Evolutionary conservation across 2,888 invertebrate species (phyloP), one percentile per base, ranked within the genome.

Genomic region (Euclidia mi): DNA sequence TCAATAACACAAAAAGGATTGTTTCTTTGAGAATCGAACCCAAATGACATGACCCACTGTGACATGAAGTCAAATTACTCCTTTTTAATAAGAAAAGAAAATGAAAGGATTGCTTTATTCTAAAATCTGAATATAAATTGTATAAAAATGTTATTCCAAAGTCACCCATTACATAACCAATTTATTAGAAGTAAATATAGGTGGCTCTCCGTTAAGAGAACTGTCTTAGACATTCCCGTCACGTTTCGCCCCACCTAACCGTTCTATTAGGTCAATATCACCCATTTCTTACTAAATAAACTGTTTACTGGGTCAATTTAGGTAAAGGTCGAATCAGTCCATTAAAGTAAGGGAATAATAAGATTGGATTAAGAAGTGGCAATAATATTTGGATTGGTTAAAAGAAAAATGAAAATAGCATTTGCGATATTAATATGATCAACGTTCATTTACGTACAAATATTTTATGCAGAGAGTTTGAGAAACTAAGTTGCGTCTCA

Each of bases 131-230:
- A n/a, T n/a, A n/a, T n/a, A n/a, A n/a, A n/a, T n/a, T n/a, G n/a
- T n/a, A n/a, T n/a, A n/a, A n/a, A n/a, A n/a, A n/a, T n/a, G n/a
- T 11, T n/a, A 11, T 31, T 31, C 2, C 1, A 31, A 31, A 31
- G n/a, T 31, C 31, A 31, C n/a, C 11, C 31, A 11, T 31, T 29
- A 32, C 10, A 34, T 18, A 53, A 32, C 56, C 56, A 59, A 71
- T 71, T 57, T 71, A 67, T 63, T 59, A 67, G 50, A 28, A 38
- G 52, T 45, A 51, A 62, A 69, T 58, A 46, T 53, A 55, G 56
- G 53, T 61, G 52, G 37, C 37, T 18, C 18, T 41, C 46, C 59
- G 44, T 71, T 58, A 53, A 37, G 37, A 46, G 45, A 25, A 29
- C 12, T 0, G n/a, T 32, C 7, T 37, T 52, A 43, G 37, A 51